Evolutionary conservation across 1,140 invertebrate genomes (phyloP).

Genomic region (Aphelenchoides avenae): DNA sequence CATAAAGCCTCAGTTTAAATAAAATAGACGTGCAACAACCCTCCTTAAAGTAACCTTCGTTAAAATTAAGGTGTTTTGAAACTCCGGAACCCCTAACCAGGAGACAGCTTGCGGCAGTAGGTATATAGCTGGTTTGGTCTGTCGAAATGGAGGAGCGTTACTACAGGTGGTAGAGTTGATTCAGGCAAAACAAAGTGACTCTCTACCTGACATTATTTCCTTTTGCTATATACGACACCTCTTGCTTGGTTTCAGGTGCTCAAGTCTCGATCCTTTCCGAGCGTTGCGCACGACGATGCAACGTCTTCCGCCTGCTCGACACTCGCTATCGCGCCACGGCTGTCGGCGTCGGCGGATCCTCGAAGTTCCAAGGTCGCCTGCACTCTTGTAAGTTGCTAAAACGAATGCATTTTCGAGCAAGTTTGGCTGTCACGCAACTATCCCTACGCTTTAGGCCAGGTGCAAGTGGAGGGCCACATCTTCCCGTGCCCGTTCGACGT

Average conservation of each 20-base stretch:
- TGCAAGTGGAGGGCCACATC: slow-evolving; percentile 87
- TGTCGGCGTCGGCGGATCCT: slow-evolving; percentile 82
- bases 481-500: slow-evolving; percentile 85
- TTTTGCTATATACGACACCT: too few species aligned
- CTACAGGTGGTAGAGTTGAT: too few species aligned
- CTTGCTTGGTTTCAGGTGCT: slow-evolving; percentile 57
- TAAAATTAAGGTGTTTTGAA: too few species aligned
- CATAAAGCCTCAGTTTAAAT: too few species aligned
- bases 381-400: slow-evolving; percentile 74
- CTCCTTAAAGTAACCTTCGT: too few species aligned
- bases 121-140: too few species aligned
- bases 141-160: too few species aligned
- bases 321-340: slow-evolving; percentile 88
- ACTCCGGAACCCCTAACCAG: too few species aligned
- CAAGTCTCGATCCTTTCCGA: slow-evolving; percentile 65
- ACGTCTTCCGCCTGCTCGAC: slow-evolving; percentile 91
- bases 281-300: slow-evolving; percentile 72
- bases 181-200: too few species aligned
- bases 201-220: too few species aligned
- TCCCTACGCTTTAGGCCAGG: slow-evolving; percentile 66
- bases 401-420: neutral
- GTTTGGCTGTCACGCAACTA: neutral
- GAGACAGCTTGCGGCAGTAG: too few species aligned
- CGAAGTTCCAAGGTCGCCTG: slow-evolving; percentile 88
- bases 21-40: too few species aligned